Percentiles rank a stretch among this genome's conserved stretches.
phyloP scores from a whole-genome alignment of 2,113 vertebrate genomes.

The Corvus hawaiiensis region DNA sequence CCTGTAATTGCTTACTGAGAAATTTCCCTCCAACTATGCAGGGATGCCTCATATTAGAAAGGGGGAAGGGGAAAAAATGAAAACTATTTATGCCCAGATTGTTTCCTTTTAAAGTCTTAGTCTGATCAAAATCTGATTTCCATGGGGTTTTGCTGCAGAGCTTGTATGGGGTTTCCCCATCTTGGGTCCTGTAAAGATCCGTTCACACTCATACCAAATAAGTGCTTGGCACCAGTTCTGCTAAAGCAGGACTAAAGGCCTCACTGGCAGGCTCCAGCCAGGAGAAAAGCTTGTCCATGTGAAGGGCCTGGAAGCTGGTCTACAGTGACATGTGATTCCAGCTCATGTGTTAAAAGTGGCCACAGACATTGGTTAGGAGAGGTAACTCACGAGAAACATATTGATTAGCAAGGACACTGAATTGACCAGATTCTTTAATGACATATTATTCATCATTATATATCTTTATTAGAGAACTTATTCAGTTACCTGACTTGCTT shows the following conservation, averaged over 20 bases:
- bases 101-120: slow-evolving; percentile 1
- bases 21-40: slow-evolving; percentile 38
- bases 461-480: neutral
- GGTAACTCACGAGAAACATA: neutral
- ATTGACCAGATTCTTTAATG: neutral
- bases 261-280: neutral
- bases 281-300: neutral
- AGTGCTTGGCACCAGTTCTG: slow-evolving; percentile 34
- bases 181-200: slow-evolving; percentile 32
- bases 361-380: neutral
- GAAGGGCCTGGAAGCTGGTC: neutral
- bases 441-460: neutral
- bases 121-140: slow-evolving; percentile 37
- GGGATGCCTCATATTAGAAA: neutral
- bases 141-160: slow-evolving; percentile 12
- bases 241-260: neutral
- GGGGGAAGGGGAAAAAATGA: neutral
- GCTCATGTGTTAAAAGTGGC: neutral
- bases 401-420: neutral
- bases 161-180: slow-evolving; percentile 25
- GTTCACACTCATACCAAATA: neutral
- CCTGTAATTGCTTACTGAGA: slow-evolving; percentile 35
- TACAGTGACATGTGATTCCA: neutral
- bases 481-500: neutral
- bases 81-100: slow-evolving; percentile 4